These are phyloP conservation scores for Coreius guichenoti DNA, from an alignment of 2,797 vertebrate genomes.

Conservation along the genomic window DNA sequence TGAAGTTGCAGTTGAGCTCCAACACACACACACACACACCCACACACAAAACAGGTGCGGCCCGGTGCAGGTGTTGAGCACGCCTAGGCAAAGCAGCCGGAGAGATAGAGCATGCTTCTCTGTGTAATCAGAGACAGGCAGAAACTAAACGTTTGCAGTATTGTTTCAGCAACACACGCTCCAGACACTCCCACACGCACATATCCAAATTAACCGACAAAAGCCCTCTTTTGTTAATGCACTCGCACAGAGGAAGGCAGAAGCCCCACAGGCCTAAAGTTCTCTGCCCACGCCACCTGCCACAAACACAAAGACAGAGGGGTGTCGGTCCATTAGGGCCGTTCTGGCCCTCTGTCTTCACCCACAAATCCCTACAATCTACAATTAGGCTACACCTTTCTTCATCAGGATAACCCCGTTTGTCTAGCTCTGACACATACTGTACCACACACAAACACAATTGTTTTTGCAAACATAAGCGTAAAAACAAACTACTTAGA, in stretches of 20 bases:
- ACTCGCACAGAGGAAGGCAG: slow-evolving; percentile 39
- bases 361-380: slow-evolving; percentile 40
- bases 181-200: slow-evolving; percentile 51
- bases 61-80: slow-evolving; percentile 62
- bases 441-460: slow-evolving; percentile 29
- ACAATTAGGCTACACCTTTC: slow-evolving; percentile 55
- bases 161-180: slow-evolving; percentile 61
- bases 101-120: slow-evolving; percentile 71
- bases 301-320: slow-evolving; percentile 46
- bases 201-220: slow-evolving; percentile 55
- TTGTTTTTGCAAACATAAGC: slow-evolving; percentile 18
- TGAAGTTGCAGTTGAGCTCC: slow-evolving; percentile 39
- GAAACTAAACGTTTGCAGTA: slow-evolving; percentile 65
- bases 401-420: slow-evolving; percentile 37
- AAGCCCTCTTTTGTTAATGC: slow-evolving; percentile 42
- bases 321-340: slow-evolving; percentile 34
- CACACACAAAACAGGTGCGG: slow-evolving; percentile 60
- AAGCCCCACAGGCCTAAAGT: slow-evolving; percentile 39
- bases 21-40: slow-evolving; percentile 33
- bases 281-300: slow-evolving; percentile 60
- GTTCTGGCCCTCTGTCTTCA: slow-evolving; percentile 35
- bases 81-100: slow-evolving; percentile 61
- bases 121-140: slow-evolving; percentile 68
- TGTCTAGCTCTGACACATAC: slow-evolving; percentile 30
- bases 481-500: slow-evolving; percentile 1